Conservation (phyloP, 2,888 invertebrate genomes). For the Elegia similella region DNA sequence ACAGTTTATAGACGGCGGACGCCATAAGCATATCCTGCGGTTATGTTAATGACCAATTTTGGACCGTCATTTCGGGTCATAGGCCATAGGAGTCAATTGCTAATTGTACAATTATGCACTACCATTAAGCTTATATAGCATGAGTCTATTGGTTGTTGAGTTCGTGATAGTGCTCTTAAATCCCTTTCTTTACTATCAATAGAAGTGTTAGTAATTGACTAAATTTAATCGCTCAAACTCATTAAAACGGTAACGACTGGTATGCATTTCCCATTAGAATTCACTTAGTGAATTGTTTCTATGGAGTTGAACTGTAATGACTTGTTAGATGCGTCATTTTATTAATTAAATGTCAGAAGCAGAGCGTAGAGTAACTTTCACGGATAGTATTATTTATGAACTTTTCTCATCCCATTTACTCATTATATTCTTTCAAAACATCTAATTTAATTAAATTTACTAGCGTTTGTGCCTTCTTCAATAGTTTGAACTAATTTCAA, state of each 20-base stretch:
- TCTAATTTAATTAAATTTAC: not conserved
- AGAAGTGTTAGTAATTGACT: constrained; percentile 34
- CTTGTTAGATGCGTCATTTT: not conserved
- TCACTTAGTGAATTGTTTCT: constrained; percentile 6
- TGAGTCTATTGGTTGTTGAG: not conserved
- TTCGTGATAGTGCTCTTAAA: too few species aligned
- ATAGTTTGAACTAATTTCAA: not conserved
- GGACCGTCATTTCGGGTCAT: constrained; percentile 45
- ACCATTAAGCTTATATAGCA: not conserved
- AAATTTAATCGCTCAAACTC: not conserved
- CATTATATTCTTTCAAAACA: not conserved
- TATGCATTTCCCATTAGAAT: not conserved
- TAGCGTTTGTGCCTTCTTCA: not conserved
- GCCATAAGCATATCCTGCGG: constrained; percentile 48
- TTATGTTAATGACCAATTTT: constrained; percentile 58
- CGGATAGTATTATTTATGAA: not conserved
- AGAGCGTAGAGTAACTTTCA: constrained; percentile 21
- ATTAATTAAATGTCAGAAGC: not conserved
- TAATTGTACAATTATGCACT: constrained; percentile 21
- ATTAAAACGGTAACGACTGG: not conserved
- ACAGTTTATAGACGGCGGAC: constrained; percentile 45
- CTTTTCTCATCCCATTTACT: not conserved
- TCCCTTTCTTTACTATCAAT: not conserved
- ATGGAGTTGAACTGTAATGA: not conserved
- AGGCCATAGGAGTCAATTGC: constrained; percentile 54